A percentile compares a stretch with the other conserved stretches of the same genome.
These are phyloP conservation scores for Astropecten irregularis DNA, from an alignment of 53 echinoderm and acorn worm species.

Conservation along the genomic window DNA sequence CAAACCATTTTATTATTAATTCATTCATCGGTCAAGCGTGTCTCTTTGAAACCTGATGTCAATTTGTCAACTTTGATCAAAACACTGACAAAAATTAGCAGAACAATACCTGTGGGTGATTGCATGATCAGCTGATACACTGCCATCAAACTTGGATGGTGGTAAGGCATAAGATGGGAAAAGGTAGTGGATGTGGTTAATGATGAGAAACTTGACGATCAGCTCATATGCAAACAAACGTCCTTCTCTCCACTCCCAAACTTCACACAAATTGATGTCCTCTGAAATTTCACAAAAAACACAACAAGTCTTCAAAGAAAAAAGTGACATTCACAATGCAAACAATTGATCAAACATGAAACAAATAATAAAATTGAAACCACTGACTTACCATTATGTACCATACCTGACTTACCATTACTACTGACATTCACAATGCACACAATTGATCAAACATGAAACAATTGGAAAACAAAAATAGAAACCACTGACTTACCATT, in stretches of 20 bases:
- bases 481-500: constrained; percentile 33
- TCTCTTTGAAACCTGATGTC: too few species aligned
- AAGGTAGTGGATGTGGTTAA: constrained; percentile 96
- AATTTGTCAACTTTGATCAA: too few species aligned
- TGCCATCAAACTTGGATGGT: constrained; percentile 82
- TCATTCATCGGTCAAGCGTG: too few species aligned
- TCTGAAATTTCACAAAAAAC: not conserved
- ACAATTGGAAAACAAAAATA: too few species aligned
- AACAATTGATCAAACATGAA: not conserved
- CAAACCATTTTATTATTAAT: too few species aligned
- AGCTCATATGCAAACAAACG: constrained; percentile 92
- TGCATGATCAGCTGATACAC: constrained; percentile 80
- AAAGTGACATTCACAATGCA: too few species aligned
- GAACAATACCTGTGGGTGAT: constrained; percentile 84
- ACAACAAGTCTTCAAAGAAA: not conserved
- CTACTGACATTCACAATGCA: too few species aligned
- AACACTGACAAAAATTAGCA: too few species aligned
- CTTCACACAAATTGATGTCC: constrained; percentile 49
- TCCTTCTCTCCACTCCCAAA: constrained; percentile 99
- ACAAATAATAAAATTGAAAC: constrained; percentile 1
- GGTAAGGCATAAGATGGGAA: constrained; percentile 88
- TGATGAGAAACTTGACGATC: constrained; percentile 92
- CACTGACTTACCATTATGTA: too few species aligned
- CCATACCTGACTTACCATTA: too few species aligned
- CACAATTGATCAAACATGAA: too few species aligned